Evolutionary conservation across 2,888 invertebrate genomes (phyloP).

Genomic region (Athalia rosae): DNA sequence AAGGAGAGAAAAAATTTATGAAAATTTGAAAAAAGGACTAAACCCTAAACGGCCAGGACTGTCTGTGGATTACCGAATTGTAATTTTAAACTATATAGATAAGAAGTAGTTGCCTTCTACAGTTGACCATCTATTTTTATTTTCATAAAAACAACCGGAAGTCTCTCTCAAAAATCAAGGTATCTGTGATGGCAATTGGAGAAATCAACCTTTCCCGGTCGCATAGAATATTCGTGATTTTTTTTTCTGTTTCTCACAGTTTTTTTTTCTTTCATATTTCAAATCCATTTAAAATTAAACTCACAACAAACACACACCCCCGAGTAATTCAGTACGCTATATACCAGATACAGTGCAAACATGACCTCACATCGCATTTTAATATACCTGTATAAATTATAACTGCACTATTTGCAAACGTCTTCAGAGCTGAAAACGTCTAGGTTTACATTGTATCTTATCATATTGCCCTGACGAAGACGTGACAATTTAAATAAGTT

Average conservation of each 20-base stretch:
- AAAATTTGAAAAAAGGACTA: conserved; percentile 39
- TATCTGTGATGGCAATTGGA: too few relatives aligned
- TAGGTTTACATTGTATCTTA: not conserved
- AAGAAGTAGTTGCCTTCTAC: conserved; percentile 2
- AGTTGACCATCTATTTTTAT: not conserved
- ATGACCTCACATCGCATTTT: conserved; percentile 19
- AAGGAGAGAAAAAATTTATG: not conserved
- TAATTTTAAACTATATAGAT: too few relatives aligned
- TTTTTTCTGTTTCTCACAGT: too few relatives aligned
- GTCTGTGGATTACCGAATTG: conserved; percentile 32
- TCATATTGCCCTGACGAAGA: too few relatives aligned
- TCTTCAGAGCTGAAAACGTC: not conserved
- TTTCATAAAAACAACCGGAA: too few relatives aligned
- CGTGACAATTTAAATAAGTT: too few relatives aligned
- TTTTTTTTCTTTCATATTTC: not conserved
- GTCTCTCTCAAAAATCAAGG: too few relatives aligned
- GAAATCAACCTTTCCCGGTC: too few relatives aligned
- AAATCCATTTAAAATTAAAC: not conserved
- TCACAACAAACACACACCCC: conserved; percentile 32
- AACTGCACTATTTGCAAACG: conserved; percentile 17
- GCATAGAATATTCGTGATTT: too few relatives aligned
- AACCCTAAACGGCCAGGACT: conserved; percentile 42
- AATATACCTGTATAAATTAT: not conserved
- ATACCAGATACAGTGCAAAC: conserved; percentile 4
- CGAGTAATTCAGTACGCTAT: not conserved